Percentiles rank a stretch among this genome's conserved stretches.
phyloP scores from a whole-genome alignment of 2,888 invertebrate genomes.

The Argyra leucocephala region DNA sequence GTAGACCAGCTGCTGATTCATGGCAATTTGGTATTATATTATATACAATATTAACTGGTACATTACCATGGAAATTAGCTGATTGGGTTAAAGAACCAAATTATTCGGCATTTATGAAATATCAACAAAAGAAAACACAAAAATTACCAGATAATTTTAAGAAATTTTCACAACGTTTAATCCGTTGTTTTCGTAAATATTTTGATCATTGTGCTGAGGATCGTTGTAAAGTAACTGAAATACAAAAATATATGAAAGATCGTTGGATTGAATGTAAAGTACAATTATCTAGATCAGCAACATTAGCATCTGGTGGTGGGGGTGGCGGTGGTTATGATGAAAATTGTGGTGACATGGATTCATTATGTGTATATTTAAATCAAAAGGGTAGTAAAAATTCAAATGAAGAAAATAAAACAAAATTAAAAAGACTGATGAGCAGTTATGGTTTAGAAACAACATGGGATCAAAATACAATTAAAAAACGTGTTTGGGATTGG shows the following conservation, averaged over 20 bases:
- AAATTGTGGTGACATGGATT: slow-evolving; percentile 44
- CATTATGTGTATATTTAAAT: slow-evolving; percentile 46
- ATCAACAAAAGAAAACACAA: slow-evolving; percentile 54
- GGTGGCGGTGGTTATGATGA: slow-evolving; percentile 21
- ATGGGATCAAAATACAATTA: slow-evolving; percentile 52
- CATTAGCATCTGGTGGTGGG: slow-evolving; percentile 37
- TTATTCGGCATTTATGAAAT: slow-evolving; percentile 56
- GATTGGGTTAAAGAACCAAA: slow-evolving; percentile 63
- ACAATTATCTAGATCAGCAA: slow-evolving; percentile 47
- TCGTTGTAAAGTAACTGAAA: slow-evolving; percentile 52
- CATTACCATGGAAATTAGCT: slow-evolving; percentile 60
- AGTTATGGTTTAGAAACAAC: slow-evolving; percentile 56
- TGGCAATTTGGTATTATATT: slow-evolving; percentile 64
- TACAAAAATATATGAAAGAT: slow-evolving; percentile 53
- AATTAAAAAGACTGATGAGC: slow-evolving; percentile 48
- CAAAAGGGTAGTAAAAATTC: slow-evolving; percentile 47
- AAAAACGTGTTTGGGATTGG: slow-evolving; percentile 58
- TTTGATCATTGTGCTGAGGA: slow-evolving; percentile 59
- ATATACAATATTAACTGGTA: slow-evolving; percentile 52
- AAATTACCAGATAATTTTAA: slow-evolving; percentile 51
- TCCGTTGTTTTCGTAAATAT: slow-evolving; percentile 60
- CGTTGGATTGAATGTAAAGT: slow-evolving; percentile 50
- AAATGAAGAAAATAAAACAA: slow-evolving; percentile 48
- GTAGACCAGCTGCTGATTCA: slow-evolving; percentile 57
- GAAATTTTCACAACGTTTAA: slow-evolving; percentile 57